These are phyloP conservation scores for Parnassius glacialis DNA, from an alignment of 2,888 invertebrate species.

Conservation along the genomic window DNA sequence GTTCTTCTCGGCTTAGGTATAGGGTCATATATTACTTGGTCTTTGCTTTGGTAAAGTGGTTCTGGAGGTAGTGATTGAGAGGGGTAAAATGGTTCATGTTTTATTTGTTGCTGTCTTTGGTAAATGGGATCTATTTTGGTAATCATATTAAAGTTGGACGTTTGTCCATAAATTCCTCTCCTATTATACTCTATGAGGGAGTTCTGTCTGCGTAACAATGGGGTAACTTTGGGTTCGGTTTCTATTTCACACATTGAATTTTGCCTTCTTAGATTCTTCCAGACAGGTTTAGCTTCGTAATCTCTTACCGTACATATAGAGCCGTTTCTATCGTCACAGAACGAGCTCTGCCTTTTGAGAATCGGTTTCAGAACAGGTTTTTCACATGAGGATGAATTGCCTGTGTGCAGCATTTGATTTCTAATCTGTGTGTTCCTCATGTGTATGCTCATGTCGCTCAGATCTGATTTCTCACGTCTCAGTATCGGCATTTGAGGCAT, in stretches of 20 bases:
- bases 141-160: slow-evolving; percentile 76
- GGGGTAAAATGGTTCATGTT: slow-evolving; percentile 76
- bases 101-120: slow-evolving; percentile 76
- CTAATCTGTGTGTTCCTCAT: slow-evolving; percentile 70
- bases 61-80: slow-evolving; percentile 77
- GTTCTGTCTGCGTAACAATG: slow-evolving; percentile 75
- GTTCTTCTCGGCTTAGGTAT: slow-evolving; percentile 77
- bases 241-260: slow-evolving; percentile 79
- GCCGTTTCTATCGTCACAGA: slow-evolving; percentile 73
- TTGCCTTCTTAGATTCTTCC: slow-evolving; percentile 65
- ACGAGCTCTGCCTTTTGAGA: slow-evolving; percentile 74
- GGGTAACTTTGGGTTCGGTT: slow-evolving; percentile 80
- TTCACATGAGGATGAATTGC: slow-evolving; percentile 76
- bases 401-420: slow-evolving; percentile 74
- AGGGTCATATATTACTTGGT: slow-evolving; percentile 73
- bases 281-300: slow-evolving; percentile 69
- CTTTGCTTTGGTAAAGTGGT: slow-evolving; percentile 77
- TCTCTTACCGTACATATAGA: slow-evolving; percentile 72
- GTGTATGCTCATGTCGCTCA: slow-evolving; percentile 66
- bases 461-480: slow-evolving; percentile 73
- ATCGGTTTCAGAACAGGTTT: slow-evolving; percentile 73
- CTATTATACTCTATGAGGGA: slow-evolving; percentile 77
- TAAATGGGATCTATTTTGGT: slow-evolving; percentile 80
- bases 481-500: slow-evolving; percentile 59
- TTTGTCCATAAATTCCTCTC: slow-evolving; percentile 70